Conservation (phyloP, 2,797 vertebrate species). For the Lutra lutra region DNA sequence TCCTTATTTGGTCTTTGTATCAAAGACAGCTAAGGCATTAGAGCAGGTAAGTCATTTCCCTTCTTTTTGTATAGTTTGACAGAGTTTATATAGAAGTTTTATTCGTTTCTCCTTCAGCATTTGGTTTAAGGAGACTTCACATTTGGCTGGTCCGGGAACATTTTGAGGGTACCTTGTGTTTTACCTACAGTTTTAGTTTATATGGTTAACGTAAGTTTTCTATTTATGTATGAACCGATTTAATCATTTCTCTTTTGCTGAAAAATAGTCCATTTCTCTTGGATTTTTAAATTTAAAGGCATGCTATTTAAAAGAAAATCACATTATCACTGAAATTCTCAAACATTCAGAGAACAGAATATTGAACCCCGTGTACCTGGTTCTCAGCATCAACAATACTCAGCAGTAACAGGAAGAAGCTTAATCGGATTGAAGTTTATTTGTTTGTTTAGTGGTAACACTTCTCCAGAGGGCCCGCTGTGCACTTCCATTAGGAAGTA, state of each 20-base stretch:
- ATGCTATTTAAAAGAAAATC: background rate
- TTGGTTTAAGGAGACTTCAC: background rate
- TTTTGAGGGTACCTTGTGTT: background rate
- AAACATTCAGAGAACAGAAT: background rate
- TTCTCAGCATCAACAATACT: background rate
- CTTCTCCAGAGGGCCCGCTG: background rate
- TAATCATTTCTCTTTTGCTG: background rate
- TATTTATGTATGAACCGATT: background rate
- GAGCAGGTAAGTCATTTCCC: background rate
- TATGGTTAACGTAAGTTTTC: background rate
- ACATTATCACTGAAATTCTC: background rate
- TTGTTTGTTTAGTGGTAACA: background rate
- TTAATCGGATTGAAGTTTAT: background rate
- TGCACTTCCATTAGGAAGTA: background rate
- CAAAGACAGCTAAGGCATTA: background rate
- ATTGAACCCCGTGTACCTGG: background rate
- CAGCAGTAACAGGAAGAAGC: background rate
- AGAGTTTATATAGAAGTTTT: background rate
- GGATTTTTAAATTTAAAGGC: background rate
- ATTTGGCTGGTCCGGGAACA: background rate
- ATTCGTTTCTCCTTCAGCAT: background rate
- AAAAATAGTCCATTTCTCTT: background rate
- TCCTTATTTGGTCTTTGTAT: background rate
- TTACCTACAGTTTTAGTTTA: background rate
- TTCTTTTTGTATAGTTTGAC: background rate